These are phyloP conservation scores for Cardiocondyla obscurior DNA, from an alignment of 1,140 invertebrate genomes.

Conservation along the genomic window DNA sequence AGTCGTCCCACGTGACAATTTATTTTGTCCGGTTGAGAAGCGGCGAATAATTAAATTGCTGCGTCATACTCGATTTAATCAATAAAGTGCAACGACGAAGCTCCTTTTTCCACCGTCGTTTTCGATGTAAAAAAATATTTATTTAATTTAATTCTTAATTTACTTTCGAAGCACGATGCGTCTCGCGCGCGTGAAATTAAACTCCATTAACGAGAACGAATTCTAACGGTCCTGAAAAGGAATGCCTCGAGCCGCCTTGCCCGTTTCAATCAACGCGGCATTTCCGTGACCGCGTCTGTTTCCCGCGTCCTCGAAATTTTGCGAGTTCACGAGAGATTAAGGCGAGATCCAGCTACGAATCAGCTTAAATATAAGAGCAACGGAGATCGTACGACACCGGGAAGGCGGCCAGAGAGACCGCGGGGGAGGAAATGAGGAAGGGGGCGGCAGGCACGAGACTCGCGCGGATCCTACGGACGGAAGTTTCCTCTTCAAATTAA, in stretches of 20 bases:
- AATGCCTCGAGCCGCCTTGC: background rate
- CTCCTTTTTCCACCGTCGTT: background rate
- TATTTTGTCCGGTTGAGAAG: constrained; percentile 3
- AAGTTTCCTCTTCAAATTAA: constrained; percentile 84
- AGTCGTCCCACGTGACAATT: constrained; percentile 34
- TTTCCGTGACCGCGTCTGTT: constrained; percentile 53
- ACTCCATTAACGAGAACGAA: background rate
- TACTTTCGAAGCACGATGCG: background rate
- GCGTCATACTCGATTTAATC: constrained; percentile 13
- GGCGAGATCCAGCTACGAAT: constrained; percentile 68
- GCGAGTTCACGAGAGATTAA: constrained; percentile 77
- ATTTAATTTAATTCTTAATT: background rate
- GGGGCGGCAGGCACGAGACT: constrained; percentile 61
- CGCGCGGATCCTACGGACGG: constrained; percentile 73
- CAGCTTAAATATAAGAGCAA: constrained; percentile 66
- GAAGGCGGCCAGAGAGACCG: constrained; percentile 52
- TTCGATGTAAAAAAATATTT: background rate
- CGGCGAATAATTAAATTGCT: background rate
- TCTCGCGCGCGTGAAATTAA: background rate
- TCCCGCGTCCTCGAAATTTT: constrained; percentile 62
- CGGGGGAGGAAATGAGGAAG: constrained; percentile 45
- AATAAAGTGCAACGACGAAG: background rate
- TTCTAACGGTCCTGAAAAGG: background rate
- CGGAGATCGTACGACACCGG: constrained; percentile 15
- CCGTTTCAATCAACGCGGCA: background rate